Evolutionary conservation across 2,113 vertebrate genomes (phyloP).

Genomic region (Hydropotes inermis): DNA sequence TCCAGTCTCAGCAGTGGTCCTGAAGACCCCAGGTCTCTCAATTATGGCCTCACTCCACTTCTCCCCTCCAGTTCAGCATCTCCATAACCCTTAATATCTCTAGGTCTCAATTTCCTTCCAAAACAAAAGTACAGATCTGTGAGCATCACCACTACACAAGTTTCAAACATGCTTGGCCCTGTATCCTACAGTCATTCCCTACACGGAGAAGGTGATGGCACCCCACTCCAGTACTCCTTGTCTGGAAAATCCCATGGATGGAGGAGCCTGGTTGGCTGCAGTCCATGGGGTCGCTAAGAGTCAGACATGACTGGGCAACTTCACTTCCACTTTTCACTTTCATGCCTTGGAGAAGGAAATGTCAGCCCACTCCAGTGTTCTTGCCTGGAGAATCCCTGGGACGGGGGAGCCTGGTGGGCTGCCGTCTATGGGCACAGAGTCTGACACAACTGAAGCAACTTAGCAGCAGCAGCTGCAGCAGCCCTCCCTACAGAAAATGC

Average conservation of each 20-base stretch:
- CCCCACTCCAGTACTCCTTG: not conserved
- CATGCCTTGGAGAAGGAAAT: not conserved
- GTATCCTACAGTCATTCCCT: not conserved
- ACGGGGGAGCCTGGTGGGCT: not conserved
- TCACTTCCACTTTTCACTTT: not conserved
- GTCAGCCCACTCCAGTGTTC: not conserved
- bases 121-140: not conserved
- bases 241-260: not conserved
- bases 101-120: not conserved
- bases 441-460: rapidly evolving
- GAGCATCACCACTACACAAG: not conserved
- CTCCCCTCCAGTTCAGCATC: not conserved
- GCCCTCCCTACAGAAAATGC: not conserved
- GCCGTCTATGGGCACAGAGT: not conserved
- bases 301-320: rapidly evolving
- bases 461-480: not conserved
- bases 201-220: not conserved
- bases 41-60: rapidly evolving
- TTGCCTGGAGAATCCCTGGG: not conserved
- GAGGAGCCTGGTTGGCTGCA: not conserved
- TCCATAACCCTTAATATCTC: not conserved
- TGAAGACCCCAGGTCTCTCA: not conserved
- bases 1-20: rapidly evolving
- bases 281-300: rapidly evolving
- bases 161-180: not conserved